Evolutionary conservation across 2,797 vertebrate species (phyloP).

Genomic region (Fistularia tabacaria): DNA sequence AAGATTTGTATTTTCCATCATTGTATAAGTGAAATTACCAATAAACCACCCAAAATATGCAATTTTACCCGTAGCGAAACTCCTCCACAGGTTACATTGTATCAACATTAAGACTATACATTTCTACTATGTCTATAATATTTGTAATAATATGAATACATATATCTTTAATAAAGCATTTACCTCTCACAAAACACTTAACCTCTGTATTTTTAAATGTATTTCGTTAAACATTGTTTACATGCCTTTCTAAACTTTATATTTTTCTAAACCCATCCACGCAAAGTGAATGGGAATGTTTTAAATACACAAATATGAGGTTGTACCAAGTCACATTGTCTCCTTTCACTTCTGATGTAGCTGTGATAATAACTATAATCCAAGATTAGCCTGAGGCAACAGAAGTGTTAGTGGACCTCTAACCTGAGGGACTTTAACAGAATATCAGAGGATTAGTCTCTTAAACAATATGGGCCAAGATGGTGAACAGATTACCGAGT

Average conservation of each 20-base stretch:
- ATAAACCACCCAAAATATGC: too few species aligned
- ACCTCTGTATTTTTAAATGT: too few species aligned
- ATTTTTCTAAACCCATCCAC: neutral
- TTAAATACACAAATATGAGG: neutral
- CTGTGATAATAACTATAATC: conserved; percentile 56
- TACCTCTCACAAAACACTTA: too few species aligned
- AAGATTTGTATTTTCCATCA: neutral
- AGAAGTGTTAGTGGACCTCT: conserved; percentile 60
- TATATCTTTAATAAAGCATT: too few species aligned
- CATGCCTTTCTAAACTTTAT: neutral
- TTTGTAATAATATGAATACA: too few species aligned
- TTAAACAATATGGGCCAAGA: conserved; percentile 59
- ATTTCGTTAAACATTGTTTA: too few species aligned
- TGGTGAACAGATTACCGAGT: conserved; percentile 43
- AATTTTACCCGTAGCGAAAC: too few species aligned
- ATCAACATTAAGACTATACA: too few species aligned
- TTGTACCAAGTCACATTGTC: conserved; percentile 13
- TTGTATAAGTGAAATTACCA: too few species aligned
- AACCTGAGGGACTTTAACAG: conserved; percentile 58
- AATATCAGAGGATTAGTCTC: conserved; percentile 56
- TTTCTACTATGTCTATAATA: too few species aligned
- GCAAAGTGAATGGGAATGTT: neutral
- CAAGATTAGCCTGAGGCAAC: conserved; percentile 68
- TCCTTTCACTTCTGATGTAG: conserved; percentile 45
- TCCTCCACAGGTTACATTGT: too few species aligned